Base-by-base conservation (phyloP, 2,797 vertebrate species). In the Meda fulgida region DNA sequence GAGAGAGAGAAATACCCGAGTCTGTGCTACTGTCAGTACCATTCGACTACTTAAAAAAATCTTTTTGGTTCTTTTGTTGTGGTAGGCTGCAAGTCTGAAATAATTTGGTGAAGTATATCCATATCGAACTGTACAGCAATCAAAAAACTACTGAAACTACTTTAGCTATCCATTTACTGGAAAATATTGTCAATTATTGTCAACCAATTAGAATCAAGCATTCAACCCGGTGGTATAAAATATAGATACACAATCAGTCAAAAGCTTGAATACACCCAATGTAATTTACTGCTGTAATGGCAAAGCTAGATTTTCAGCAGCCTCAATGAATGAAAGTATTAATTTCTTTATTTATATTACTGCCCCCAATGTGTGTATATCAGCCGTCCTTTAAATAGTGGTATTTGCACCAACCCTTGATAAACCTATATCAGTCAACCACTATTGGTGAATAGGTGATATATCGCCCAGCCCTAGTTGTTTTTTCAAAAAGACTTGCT, bases 141-240 rank as follows among this genome's bases (percentile, higher is more conserved):
- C 18, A 21, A 26, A 7, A 71, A 73, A 75, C 5, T 14, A 13
- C 26, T 75, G 19, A 75, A 34, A 75, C 29, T 13, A 14, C 48
- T 34, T 73, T 11, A 48, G 43, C 26, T 34, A 10, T 75, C 18
- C 29, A 13, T 75, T 34, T 73, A 53, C 5, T 53, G 48, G 21
- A 72, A 53, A 73, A 73, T 11, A 11, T 73, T 46, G n/a, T 10
- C 69, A 46, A 19, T 8, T 11, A 21, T 73, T 29, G 14, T 8
- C 67, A 70, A 48, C 14, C 46, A 48, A 48, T 58, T 13, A 77
- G 21, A 77, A 76, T 36, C 48, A 55, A 58, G 51, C 29, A 76
- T 65, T 65, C 14, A 65, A n/a, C 23, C 21, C 21, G 9, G 5
- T 58, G 8, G 53, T n/a, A n/a, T n/a, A 58, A 58, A 11, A 11